Conservation (phyloP, 1,140 invertebrate genomes). For the Penaeus vannamei region DNA sequence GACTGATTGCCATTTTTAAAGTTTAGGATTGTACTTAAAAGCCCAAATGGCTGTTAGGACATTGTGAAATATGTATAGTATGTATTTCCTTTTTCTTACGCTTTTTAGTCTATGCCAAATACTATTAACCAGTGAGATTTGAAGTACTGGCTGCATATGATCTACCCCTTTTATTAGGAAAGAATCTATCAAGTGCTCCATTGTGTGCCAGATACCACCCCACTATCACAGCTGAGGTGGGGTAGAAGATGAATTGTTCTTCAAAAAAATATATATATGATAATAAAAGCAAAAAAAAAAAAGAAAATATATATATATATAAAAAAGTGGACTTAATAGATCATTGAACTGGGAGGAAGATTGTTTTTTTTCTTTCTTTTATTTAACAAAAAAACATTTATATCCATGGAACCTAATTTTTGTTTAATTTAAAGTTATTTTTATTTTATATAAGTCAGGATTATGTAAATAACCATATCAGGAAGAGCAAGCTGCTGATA, state of each 20-base stretch:
- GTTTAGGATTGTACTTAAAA: constrained; percentile 42
- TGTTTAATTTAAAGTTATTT: constrained; percentile 18
- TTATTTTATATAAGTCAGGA: constrained; percentile 44
- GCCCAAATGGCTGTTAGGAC: too few relatives aligned
- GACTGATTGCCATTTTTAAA: constrained; percentile 1
- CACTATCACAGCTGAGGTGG: background rate
- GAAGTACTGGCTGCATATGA: background rate
- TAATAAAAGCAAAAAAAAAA: too few relatives aligned
- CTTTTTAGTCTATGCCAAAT: constrained; percentile 29
- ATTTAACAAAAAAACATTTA: background rate
- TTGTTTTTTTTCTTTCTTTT: too few relatives aligned
- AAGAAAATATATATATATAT: too few relatives aligned
- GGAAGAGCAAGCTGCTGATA: constrained; percentile 38
- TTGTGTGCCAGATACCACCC: constrained; percentile 12
- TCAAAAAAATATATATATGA: too few relatives aligned
- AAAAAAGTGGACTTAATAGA: too few relatives aligned
- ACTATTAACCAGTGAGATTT: constrained; percentile 16
- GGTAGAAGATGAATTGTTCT: too few relatives aligned
- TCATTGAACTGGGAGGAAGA: too few relatives aligned
- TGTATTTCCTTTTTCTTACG: constrained; percentile 21
- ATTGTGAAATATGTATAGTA: constrained; percentile 19
- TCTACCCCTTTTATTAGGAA: background rate
- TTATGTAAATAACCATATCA: constrained; percentile 47
- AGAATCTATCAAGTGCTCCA: too few relatives aligned
- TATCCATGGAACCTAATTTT: constrained; percentile 20